Base-by-base conservation (phyloP, 2,888 invertebrate genomes). In the Andrena haemorrhoa region DNA sequence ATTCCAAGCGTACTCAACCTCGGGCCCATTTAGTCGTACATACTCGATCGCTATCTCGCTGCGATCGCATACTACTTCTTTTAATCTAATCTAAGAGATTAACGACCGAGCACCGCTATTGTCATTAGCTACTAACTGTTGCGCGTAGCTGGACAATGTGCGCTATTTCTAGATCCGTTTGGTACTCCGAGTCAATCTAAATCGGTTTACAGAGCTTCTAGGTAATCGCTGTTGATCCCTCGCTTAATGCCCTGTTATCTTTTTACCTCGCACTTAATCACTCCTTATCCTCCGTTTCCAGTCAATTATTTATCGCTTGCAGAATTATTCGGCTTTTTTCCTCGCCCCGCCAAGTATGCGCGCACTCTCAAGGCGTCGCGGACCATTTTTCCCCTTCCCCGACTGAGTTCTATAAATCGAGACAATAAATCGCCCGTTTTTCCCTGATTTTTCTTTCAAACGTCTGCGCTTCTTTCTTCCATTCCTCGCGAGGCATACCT, bases 1-100 rank as follows among this genome's bases (percentile, higher is more conserved):
- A 84, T 79, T 58, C 83, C 29, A 73, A 76, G 74, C 83, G 65
- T 76, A 64, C 69, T 63, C 70, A 76, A 47, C 53, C 47, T 29
- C 10, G 2, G n/a, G 20, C 33, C 1, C 79, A 70, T 77, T 78
- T 80, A 79, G 23, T 20, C 23, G 20, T 16, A 41, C 1, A 10
- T 12, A 29, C 61, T 61, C 66, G 49, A 51, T 69, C 58, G 47
- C 29, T 41, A 51, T 49, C 20, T 16, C 29, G 2, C n/a, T n/a
- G n/a, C n/a, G n/a, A n/a, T 31, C 20, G 5, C 12, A 31, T 20
- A n/a, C 56, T n/a, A 7, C 12, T 29, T 16, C 63, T 7, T 10
- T 6, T 64, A 41, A 53, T 70, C 29, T 61, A 60, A 61, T 64
- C 61, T 33, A 23, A 61, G 20, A 61, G 35, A 47, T 51, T 70